Conservation (phyloP, 2,888 invertebrate species). For the Scaptomyza caliginosa region DNA sequence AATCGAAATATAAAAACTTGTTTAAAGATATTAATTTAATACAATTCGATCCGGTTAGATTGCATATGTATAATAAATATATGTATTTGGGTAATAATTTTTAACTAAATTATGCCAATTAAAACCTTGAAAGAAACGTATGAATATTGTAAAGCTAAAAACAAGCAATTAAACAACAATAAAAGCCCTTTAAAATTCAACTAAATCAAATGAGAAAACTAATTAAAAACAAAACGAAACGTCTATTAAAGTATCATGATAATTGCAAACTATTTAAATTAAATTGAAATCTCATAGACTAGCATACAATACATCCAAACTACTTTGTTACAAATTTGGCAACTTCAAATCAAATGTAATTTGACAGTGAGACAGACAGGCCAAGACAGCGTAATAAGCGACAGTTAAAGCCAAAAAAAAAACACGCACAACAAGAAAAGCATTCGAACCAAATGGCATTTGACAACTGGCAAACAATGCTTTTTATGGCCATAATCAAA, state of each 20-base stretch:
- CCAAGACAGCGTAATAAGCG: slow-evolving; percentile 66
- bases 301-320: slow-evolving; percentile 2
- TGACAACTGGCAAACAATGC: slow-evolving; percentile 68
- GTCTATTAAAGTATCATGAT: slow-evolving; percentile 27
- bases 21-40: slow-evolving; percentile 5
- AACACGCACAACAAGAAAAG: slow-evolving; percentile 37
- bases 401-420: slow-evolving; percentile 27
- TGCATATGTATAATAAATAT: neutral
- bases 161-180: slow-evolving; percentile 21
- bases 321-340: slow-evolving; percentile 67
- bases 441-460: slow-evolving; percentile 56
- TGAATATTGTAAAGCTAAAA: neutral
- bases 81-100: neutral
- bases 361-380: slow-evolving; percentile 59
- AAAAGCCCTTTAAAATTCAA: slow-evolving; percentile 3
- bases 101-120: neutral
- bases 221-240: slow-evolving; percentile 44
- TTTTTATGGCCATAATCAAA: slow-evolving; percentile 72
- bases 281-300: slow-evolving; percentile 34
- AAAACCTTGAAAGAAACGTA: neutral
- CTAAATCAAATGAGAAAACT: neutral
- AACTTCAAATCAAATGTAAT: slow-evolving; percentile 73
- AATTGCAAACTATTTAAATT: slow-evolving; percentile 33
- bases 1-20: slow-evolving; percentile 6
- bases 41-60: slow-evolving; percentile 1